These are phyloP conservation scores for Zenarchopterus dispar DNA, from an alignment of 2,797 vertebrate species.

Conservation along the genomic window DNA sequence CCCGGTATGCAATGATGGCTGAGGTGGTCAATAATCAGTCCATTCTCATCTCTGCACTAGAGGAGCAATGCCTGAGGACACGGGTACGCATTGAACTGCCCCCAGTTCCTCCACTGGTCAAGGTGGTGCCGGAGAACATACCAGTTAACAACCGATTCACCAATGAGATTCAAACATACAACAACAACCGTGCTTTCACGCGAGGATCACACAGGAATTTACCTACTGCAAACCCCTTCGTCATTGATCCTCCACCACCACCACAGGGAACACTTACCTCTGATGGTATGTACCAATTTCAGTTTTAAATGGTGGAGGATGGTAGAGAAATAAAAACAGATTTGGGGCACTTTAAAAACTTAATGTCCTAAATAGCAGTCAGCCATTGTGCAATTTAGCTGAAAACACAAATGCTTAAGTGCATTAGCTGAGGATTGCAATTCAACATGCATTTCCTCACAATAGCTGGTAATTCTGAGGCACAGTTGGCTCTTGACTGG, in stretches of 20 bases:
- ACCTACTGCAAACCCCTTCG: slow-evolving; percentile 89
- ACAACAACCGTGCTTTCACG: slow-evolving; percentile 85
- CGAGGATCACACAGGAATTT: slow-evolving; percentile 85
- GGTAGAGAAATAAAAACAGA: neutral
- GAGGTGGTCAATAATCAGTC: slow-evolving; percentile 98
- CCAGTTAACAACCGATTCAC: slow-evolving; percentile 88
- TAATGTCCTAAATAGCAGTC: slow-evolving; percentile 1
- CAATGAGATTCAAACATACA: slow-evolving; percentile 92
- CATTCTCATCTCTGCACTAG: slow-evolving; percentile 88
- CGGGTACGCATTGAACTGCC: slow-evolving; percentile 87
- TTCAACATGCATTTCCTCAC: slow-evolving; percentile 32
- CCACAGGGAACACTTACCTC: slow-evolving; percentile 88
- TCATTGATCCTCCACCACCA: slow-evolving; percentile 85
- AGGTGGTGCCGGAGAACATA: slow-evolving; percentile 92
- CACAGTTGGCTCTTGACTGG: slow-evolving; percentile 57
- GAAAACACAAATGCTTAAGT: slow-evolving; percentile 1
- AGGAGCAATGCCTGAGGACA: slow-evolving; percentile 92
- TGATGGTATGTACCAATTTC: slow-evolving; percentile 83
- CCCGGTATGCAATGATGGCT: slow-evolving; percentile 88
- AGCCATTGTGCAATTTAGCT: slow-evolving; percentile 5
- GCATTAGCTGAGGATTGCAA: slow-evolving; percentile 14
- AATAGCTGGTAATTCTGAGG: slow-evolving; percentile 38
- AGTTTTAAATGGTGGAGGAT: neutral
- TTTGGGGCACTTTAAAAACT: slow-evolving; percentile 1
- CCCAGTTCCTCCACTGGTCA: slow-evolving; percentile 91